Base-by-base conservation (phyloP, 2,888 invertebrate species). In the Drepana falcataria region DNA sequence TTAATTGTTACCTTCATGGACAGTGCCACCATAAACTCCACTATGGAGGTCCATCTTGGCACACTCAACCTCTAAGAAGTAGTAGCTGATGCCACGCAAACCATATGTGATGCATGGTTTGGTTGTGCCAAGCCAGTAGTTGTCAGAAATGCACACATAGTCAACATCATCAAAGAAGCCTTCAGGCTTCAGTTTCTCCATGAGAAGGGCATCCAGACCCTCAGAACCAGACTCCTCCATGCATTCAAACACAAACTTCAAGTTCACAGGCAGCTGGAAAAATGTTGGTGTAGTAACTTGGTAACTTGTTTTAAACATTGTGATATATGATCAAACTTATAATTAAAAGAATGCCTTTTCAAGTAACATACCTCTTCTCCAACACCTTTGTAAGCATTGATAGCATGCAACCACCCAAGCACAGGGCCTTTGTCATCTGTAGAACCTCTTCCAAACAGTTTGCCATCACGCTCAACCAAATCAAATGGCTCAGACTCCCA, bases 211-310 rank as follows among this genome's bases (percentile, higher is more conserved):
- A 80, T 98, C 98, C 35, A 99, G 91, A n/a, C 99, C 99, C 78
- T 96, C 96, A 58, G 98, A 99, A 4, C 99, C 99, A 59, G 96
- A 96, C 83, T 99, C 99, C 85, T 99, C 99, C 99, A 99, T 99
- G 55, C 98, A 98, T 92, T 99, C 99, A 79, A 99, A 96, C 9
- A 97, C 93, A 84, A 99, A 99, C 93, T 95, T 96, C 4, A 96
- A 73, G 77, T 96, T 96, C 0, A 96, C 94, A 1, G 96, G 96
- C 52, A 95, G 75, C 79, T 93, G 77, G 56, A 89, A 77, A 55
- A 48, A 37, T 37, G 0, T 37, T 4, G 3, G 37, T 21, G 21
- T 21, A 21, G 21, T 21, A 21, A 21, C 21, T 21, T 21, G 21
- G 21, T 21, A 21, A 21, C 21, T 21, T 21, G 21, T 21, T 21